phyloP scores from a whole-genome alignment of 2,888 invertebrate genomes.

The Mimachlamys varia region DNA sequence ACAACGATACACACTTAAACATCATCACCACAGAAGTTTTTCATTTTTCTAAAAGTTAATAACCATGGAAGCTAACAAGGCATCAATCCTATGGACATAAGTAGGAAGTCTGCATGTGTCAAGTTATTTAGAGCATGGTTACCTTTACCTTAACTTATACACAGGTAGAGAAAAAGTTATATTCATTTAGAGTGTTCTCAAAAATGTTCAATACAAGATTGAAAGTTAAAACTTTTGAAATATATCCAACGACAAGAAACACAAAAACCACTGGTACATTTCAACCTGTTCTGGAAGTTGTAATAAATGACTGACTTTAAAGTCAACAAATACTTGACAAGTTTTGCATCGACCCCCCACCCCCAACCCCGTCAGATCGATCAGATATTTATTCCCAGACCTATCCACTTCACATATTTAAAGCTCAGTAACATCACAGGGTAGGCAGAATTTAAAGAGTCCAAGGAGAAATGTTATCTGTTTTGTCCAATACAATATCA shows the following conservation, averaged over 20 bases:
- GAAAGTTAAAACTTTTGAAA: background rate
- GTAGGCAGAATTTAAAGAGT: slow-evolving; percentile 2
- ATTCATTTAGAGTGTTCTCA: background rate
- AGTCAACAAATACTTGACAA: background rate
- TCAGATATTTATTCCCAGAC: background rate
- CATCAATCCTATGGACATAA: background rate
- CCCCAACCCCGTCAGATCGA: background rate
- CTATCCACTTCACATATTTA: background rate
- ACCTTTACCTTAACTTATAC: background rate
- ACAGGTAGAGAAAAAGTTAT: background rate
- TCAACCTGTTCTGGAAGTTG: background rate
- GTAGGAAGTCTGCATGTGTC: background rate
- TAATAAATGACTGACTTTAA: background rate
- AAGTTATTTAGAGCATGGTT: background rate
- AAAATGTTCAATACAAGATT: background rate
- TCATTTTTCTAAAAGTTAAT: background rate
- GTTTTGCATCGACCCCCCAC: background rate
- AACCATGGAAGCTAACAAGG: background rate
- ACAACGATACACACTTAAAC: background rate
- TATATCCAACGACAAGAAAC: background rate
- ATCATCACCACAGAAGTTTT: background rate
- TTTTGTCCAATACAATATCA: background rate
- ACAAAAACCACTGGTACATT: too few species aligned
- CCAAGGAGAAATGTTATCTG: background rate
- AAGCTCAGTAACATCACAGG: background rate